A percentile compares a stretch with the other conserved stretches of the same genome.
These are phyloP conservation scores for Channallabes apus DNA, from an alignment of 2,797 vertebrate species.

Conservation along the genomic window DNA sequence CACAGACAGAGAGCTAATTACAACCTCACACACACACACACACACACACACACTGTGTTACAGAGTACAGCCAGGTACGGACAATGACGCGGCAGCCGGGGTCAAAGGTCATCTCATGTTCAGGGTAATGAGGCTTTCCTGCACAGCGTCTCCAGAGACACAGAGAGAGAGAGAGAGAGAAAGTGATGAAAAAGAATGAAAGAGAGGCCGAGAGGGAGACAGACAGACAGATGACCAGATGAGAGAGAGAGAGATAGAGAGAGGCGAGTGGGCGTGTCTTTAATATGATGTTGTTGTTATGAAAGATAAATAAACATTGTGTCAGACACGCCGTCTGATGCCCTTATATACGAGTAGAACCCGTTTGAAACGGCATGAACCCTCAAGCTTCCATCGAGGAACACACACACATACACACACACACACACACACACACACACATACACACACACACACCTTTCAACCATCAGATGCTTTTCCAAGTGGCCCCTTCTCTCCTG, in stretches of 20 bases:
- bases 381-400: not conserved
- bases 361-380: not conserved
- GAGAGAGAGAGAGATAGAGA: constrained; percentile 31
- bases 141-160: constrained; percentile 65
- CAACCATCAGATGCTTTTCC: not conserved
- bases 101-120: constrained; percentile 63
- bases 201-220: not conserved
- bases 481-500: not conserved
- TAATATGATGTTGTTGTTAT: not conserved
- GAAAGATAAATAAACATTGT: not conserved
- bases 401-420: not conserved
- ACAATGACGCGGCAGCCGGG: constrained; percentile 63
- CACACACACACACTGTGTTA: not conserved
- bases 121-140: constrained; percentile 72
- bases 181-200: constrained; percentile 35
- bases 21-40: constrained; percentile 2
- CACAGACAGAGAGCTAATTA: constrained; percentile 73
- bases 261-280: constrained; percentile 1
- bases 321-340: not conserved
- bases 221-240: not conserved
- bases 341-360: not conserved
- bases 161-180: constrained; percentile 19
- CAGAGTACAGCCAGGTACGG: not conserved
- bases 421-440: not conserved
- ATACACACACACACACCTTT: not conserved